Evolutionary conservation across 2,113 vertebrate genomes (phyloP).

Genomic region (Porphyrio hochstetteri): DNA sequence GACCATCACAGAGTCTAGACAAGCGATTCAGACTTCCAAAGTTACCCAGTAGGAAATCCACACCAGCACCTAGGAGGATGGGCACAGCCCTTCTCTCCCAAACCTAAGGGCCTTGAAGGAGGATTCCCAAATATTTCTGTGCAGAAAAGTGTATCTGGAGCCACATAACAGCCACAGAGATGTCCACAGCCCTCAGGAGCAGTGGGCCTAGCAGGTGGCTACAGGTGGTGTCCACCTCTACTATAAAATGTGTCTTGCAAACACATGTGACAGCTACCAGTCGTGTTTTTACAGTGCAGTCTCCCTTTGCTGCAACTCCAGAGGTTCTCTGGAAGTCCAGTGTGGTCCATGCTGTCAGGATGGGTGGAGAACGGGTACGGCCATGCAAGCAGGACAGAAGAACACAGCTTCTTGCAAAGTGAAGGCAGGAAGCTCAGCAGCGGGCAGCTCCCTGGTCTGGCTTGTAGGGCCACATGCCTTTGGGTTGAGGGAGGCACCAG

Average conservation of each 20-base stretch:
- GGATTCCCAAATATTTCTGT: background rate
- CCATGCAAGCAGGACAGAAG: fast-evolving
- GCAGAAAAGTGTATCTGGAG: background rate
- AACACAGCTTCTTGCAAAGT: fast-evolving
- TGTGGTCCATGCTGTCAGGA: fast-evolving
- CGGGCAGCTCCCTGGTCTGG: background rate
- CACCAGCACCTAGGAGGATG: background rate
- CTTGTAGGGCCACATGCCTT: fast-evolving
- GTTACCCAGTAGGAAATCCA: background rate
- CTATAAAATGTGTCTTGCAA: background rate
- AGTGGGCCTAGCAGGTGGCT: background rate
- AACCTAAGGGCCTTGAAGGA: background rate
- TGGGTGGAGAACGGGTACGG: fast-evolving
- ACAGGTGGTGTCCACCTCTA: background rate
- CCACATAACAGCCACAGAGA: background rate
- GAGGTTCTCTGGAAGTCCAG: background rate
- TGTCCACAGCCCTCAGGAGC: background rate
- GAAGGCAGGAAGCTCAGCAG: background rate
- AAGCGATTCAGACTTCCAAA: background rate
- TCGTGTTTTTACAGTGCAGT: background rate
- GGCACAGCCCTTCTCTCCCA: background rate
- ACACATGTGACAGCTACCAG: background rate
- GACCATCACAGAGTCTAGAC: background rate
- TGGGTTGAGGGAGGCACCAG: background rate
- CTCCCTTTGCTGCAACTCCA: background rate